A percentile compares a stretch with the other conserved stretches of the same genome.
Conservation (phyloP, 2,113 vertebrate species). For the Actenoides lindsayi region DNA sequence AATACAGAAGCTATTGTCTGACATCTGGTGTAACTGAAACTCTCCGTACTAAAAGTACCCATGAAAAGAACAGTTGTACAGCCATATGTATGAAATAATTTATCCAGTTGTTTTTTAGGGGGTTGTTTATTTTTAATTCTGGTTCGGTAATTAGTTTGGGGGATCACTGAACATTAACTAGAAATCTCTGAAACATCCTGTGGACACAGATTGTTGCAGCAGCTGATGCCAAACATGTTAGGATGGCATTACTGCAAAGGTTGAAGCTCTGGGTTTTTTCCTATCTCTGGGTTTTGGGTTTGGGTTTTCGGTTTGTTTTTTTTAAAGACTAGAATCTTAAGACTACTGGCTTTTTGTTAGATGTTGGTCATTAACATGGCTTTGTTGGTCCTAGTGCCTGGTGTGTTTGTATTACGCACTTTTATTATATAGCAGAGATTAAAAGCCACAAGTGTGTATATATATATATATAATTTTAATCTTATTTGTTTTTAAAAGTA, state of each 20-base stretch:
- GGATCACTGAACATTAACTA: neutral
- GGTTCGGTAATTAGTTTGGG: neutral
- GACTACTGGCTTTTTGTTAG: neutral
- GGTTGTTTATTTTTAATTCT: neutral
- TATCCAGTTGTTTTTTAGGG: neutral
- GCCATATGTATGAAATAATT: neutral
- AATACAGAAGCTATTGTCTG: neutral
- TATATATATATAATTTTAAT: neutral
- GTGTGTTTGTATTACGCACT: neutral
- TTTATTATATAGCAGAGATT: neutral
- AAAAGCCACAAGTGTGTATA: neutral
- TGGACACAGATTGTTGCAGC: neutral
- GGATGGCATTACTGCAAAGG: neutral
- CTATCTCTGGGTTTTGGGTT: neutral
- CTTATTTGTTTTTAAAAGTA: neutral
- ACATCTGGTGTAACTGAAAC: neutral
- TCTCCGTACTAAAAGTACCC: neutral
- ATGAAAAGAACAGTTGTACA: neutral
- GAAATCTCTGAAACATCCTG: neutral
- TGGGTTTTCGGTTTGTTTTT: neutral
- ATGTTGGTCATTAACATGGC: neutral
- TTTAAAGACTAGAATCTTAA: neutral
- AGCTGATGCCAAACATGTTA: neutral
- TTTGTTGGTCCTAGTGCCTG: neutral
- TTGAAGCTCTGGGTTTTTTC: neutral